phyloP scores from a whole-genome alignment of 1,140 invertebrate genomes.

The Aricia agestis region DNA sequence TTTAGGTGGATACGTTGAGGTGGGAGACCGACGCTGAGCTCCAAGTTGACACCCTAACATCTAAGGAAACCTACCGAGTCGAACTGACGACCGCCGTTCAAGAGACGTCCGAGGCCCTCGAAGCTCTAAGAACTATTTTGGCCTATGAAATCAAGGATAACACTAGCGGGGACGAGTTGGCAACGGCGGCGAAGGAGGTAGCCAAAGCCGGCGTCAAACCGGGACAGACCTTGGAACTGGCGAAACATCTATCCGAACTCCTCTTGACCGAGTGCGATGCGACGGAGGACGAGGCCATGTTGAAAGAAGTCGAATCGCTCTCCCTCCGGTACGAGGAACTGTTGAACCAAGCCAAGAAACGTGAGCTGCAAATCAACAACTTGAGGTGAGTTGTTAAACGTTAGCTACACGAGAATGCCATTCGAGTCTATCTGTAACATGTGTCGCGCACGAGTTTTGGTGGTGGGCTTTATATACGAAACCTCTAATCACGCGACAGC shows the following conservation, averaged over 20 bases:
- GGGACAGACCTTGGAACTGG: slow-evolving; percentile 78
- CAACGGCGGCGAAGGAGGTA: slow-evolving; percentile 62
- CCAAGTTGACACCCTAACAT: slow-evolving; percentile 88
- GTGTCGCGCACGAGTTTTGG: slow-evolving; percentile 48
- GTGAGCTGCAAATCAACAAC: slow-evolving; percentile 84
- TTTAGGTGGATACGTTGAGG: slow-evolving; percentile 83
- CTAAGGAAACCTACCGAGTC: slow-evolving; percentile 86
- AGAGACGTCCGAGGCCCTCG: slow-evolving; percentile 56
- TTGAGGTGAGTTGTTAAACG: slow-evolving; percentile 76
- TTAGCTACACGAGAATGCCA: slow-evolving; percentile 18
- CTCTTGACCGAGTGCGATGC: slow-evolving; percentile 85
- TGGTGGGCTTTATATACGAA: slow-evolving; percentile 48
- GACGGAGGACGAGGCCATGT: slow-evolving; percentile 80
- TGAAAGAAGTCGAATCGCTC: slow-evolving; percentile 81
- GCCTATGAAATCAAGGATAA: slow-evolving; percentile 51
- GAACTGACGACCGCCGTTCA: slow-evolving; percentile 82
- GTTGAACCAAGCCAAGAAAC: slow-evolving; percentile 82
- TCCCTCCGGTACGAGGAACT: slow-evolving; percentile 82
- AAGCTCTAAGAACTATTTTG: slow-evolving; percentile 48
- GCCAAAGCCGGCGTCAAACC: slow-evolving; percentile 66
- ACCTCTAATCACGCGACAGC: not conserved
- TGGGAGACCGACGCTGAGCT: slow-evolving; percentile 85
- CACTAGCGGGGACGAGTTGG: slow-evolving; percentile 56
- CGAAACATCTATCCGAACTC: slow-evolving; percentile 85
- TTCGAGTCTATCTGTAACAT: slow-evolving; percentile 22